A percentile compares a stretch with the other conserved stretches of the same genome.
These are phyloP conservation scores for Psix sp. DNA, from an alignment of 1,140 invertebrate genomes.

Conservation along the genomic window DNA sequence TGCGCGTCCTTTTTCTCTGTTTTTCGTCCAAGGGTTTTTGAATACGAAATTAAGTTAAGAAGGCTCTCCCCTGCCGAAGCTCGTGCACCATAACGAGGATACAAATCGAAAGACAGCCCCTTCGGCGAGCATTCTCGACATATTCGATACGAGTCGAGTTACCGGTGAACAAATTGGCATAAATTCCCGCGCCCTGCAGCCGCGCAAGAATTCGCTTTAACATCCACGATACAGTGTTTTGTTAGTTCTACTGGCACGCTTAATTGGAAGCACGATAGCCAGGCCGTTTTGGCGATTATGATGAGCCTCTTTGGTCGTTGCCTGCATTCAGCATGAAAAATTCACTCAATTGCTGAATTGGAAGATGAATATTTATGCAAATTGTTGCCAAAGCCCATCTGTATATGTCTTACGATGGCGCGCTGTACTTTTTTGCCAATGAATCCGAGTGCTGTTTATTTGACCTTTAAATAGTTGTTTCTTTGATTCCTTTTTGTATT, in stretches of 20 bases:
- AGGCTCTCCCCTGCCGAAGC: slow-evolving; percentile 27
- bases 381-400: background rate
- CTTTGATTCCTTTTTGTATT: no score
- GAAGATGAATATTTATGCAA: background rate
- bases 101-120: slow-evolving; percentile 69
- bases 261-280: slow-evolving; percentile 32
- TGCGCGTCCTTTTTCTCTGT: slow-evolving; percentile 50
- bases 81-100: slow-evolving; percentile 67
- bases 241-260: no score
- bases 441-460: no score
- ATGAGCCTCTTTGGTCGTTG: slow-evolving; percentile 19
- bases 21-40: slow-evolving; percentile 47
- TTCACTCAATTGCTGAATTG: slow-evolving; percentile 5
- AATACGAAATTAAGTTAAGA: slow-evolving; percentile 71
- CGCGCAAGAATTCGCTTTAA: slow-evolving; percentile 48
- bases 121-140: slow-evolving; percentile 57
- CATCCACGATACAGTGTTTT: slow-evolving; percentile 41
- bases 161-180: slow-evolving; percentile 73
- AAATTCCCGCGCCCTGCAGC: slow-evolving; percentile 65
- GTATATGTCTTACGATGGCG: no score
- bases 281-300: slow-evolving; percentile 32
- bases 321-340: slow-evolving; percentile 4
- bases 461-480: no score
- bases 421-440: no score
- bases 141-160: slow-evolving; percentile 60